phyloP scores from a whole-genome alignment of 2,888 invertebrate genomes.

The Callinectes sapidus region DNA sequence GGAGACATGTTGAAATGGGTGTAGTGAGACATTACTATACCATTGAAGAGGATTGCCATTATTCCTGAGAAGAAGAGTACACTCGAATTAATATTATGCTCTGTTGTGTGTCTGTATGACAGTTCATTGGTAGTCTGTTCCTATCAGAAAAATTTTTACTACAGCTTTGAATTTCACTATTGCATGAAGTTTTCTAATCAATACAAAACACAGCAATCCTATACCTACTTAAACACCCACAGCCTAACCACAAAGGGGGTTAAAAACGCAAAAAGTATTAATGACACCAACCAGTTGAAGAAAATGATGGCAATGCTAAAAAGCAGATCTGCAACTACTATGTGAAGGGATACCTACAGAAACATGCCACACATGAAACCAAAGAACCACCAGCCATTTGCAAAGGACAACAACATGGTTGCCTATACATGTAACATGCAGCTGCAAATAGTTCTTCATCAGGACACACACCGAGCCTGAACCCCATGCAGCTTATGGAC shows the following conservation, averaged over 20 bases:
- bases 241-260: neutral
- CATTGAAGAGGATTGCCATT: slow-evolving; percentile 99
- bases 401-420: neutral
- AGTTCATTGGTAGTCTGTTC: neutral
- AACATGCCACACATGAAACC: neutral
- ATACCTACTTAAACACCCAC: neutral
- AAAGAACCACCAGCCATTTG: neutral
- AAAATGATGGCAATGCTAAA: neutral
- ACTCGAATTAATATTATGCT: neutral
- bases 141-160: neutral
- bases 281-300: neutral
- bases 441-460: neutral
- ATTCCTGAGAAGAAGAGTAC: slow-evolving; percentile 83
- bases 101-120: neutral
- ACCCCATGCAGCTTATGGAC: neutral
- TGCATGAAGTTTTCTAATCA: neutral
- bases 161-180: neutral
- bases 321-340: neutral
- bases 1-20: slow-evolving; percentile 99
- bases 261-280: neutral
- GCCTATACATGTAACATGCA: neutral
- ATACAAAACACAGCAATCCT: slow-evolving; percentile 3
- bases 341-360: neutral
- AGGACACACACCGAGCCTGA: neutral
- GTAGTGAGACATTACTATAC: slow-evolving; percentile 99